Percentiles rank a stretch among this genome's conserved stretches.
phyloP scores from a whole-genome alignment of 2,797 vertebrate species.

The Fratercula arctica region DNA sequence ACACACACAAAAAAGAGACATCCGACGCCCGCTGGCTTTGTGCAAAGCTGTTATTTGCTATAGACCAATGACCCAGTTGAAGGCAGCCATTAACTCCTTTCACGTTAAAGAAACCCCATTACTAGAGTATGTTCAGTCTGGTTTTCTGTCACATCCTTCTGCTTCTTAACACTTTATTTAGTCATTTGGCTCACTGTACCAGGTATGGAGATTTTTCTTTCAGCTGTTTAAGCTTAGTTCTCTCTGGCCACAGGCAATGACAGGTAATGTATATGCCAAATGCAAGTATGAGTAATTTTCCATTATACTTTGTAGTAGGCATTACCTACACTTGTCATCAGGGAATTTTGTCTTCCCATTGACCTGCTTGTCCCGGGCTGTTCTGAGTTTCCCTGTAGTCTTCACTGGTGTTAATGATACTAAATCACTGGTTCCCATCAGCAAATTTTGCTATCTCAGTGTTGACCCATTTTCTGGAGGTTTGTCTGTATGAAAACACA shows the following conservation, averaged over 20 bases:
- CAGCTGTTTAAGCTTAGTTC: neutral
- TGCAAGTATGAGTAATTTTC: neutral
- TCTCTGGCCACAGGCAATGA: neutral
- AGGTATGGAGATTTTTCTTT: neutral
- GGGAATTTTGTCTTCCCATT: neutral
- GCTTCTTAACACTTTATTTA: conserved; percentile 2
- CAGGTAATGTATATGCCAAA: neutral
- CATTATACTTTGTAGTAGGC: neutral
- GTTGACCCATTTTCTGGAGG: neutral
- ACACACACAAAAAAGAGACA: neutral
- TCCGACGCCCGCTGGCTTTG: conserved; percentile 1
- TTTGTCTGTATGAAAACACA: neutral
- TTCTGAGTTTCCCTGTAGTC: neutral
- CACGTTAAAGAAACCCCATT: neutral
- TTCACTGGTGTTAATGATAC: neutral
- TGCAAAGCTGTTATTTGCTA: conserved; percentile 35
- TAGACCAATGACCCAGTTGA: conserved; percentile 5
- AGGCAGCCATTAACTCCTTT: conserved; percentile 27
- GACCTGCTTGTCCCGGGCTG: neutral
- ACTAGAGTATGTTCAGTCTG: neutral
- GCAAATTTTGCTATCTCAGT: neutral
- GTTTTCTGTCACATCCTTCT: conserved; percentile 23
- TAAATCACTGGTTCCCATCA: neutral
- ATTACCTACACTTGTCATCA: neutral
- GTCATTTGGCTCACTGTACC: neutral